These are phyloP conservation scores for Mugil cephalus DNA, from an alignment of 2,113 vertebrate species.

Conservation along the genomic window DNA sequence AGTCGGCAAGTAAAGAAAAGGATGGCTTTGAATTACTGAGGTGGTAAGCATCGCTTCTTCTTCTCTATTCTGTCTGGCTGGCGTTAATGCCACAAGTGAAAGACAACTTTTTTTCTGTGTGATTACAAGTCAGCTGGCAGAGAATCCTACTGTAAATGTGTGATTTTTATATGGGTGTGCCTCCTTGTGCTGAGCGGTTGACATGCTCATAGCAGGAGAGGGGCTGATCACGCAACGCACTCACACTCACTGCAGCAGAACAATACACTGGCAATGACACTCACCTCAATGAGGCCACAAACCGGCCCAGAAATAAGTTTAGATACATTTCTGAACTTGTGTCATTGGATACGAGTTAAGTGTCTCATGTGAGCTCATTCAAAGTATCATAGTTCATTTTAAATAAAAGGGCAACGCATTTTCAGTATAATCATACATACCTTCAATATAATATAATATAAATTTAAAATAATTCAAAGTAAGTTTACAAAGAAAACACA, in stretches of 20 bases:
- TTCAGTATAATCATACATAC: background rate
- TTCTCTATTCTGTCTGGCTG: slow-evolving; percentile 3
- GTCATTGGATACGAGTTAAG: too few relatives aligned
- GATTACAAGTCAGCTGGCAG: background rate
- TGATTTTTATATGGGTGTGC: background rate
- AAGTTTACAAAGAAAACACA: slow-evolving; percentile 8
- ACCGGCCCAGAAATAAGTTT: too few relatives aligned
- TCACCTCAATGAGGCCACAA: too few relatives aligned
- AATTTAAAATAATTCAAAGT: background rate
- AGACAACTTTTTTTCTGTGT: background rate
- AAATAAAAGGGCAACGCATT: background rate
- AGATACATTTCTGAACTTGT: too few relatives aligned
- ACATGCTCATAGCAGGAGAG: background rate
- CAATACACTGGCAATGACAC: too few relatives aligned
- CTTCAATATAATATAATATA: background rate
- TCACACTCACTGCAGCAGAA: too few relatives aligned
- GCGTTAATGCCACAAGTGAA: background rate
- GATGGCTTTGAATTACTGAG: background rate
- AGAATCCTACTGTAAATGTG: background rate
- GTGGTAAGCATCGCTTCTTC: background rate
- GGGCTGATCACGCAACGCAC: background rate
- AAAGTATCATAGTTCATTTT: too few relatives aligned
- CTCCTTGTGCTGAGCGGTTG: background rate
- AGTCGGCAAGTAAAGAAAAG: slow-evolving; percentile 1
- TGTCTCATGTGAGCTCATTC: too few relatives aligned